Evolutionary conservation across 2,888 invertebrate species (phyloP).

Genomic region (Nomada goodeniana): DNA sequence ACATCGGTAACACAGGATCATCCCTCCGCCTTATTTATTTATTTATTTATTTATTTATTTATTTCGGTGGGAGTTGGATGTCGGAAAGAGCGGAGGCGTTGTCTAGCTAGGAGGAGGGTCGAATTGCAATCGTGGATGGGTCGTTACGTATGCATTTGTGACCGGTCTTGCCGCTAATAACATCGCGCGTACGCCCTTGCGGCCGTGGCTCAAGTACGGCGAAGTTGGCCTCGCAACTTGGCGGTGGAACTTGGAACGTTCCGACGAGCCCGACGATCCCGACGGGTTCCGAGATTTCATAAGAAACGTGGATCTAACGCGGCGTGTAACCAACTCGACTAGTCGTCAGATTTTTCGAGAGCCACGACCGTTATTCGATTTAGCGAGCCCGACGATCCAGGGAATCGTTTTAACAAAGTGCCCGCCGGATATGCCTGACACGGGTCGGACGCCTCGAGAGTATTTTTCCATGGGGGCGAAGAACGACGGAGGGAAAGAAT

Average conservation of each 20-base stretch:
- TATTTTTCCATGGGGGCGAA: neutral
- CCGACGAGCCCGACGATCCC: too few species aligned
- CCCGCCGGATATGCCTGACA: neutral
- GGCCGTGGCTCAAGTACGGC: slow-evolving; percentile 1
- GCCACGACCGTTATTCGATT: neutral
- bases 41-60: too few species aligned
- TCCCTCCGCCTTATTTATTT: too few species aligned
- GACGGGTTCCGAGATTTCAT: too few species aligned
- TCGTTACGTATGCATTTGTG: slow-evolving; percentile 69
- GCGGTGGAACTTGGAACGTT: too few species aligned
- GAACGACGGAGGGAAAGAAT: neutral
- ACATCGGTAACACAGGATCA: too few species aligned
- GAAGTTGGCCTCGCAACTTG: neutral
- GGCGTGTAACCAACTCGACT: too few species aligned
- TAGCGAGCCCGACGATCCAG: neutral
- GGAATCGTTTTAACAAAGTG: slow-evolving; percentile 35
- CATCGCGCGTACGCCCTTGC: slow-evolving; percentile 72
- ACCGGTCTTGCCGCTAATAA: slow-evolving; percentile 74
- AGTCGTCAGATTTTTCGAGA: neutral
- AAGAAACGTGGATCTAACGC: too few species aligned
- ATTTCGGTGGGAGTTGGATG: too few species aligned
- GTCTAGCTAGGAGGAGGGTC: neutral
- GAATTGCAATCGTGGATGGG: slow-evolving; percentile 38
- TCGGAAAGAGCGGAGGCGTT: neutral
- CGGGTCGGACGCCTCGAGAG: neutral